These are phyloP conservation scores for Diarsia rubi DNA, from an alignment of 2,888 invertebrate species.

Conservation along the genomic window DNA sequence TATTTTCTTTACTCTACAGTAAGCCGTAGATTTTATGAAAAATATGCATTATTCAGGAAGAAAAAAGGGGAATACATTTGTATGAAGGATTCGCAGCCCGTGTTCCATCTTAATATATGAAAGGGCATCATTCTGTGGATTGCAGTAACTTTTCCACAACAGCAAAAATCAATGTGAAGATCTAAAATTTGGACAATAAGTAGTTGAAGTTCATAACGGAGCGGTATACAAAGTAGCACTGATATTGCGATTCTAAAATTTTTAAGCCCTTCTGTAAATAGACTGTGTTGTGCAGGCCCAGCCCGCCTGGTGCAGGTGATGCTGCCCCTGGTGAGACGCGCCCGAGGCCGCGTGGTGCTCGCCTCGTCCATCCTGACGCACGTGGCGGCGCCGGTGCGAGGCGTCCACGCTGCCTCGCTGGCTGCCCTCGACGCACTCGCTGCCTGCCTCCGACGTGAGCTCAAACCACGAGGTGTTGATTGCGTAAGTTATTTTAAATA, in stretches of 20 bases:
- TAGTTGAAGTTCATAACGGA: background rate
- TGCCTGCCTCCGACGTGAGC: slow-evolving; percentile 95
- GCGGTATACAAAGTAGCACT: background rate
- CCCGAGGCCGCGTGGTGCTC: slow-evolving; percentile 95
- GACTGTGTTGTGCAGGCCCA: slow-evolving; percentile 86
- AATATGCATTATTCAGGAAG: too few relatives aligned
- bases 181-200: background rate
- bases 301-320: slow-evolving; percentile 94
- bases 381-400: slow-evolving; percentile 95
- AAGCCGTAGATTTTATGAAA: too few relatives aligned
- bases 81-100: too few relatives aligned
- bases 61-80: too few relatives aligned
- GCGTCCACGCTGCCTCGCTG: slow-evolving; percentile 95
- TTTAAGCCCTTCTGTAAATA: background rate
- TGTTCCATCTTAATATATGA: background rate
- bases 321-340: slow-evolving; percentile 94
- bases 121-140: too few relatives aligned
- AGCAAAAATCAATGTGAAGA: background rate
- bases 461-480: slow-evolving; percentile 95
- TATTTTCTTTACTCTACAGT: too few relatives aligned
- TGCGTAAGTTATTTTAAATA: slow-evolving; percentile 86
- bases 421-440: slow-evolving; percentile 96
- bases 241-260: background rate
- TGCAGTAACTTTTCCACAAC: background rate
- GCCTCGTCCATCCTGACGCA: slow-evolving; percentile 95